Base-by-base conservation (phyloP, 2,113 vertebrate genomes). In the Platycercus adscitus region DNA sequence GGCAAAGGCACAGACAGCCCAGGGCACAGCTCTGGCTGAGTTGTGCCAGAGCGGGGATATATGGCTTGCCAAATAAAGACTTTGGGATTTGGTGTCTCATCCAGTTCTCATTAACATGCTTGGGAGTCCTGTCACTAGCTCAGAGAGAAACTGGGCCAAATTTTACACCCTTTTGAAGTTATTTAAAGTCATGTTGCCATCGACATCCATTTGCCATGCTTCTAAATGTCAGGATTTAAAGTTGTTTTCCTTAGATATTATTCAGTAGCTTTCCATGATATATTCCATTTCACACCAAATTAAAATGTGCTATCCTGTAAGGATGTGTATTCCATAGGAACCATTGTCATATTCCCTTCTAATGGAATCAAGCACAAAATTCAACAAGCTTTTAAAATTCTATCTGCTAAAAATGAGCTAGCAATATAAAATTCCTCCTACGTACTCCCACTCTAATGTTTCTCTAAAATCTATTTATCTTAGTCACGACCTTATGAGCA, bases 401-500 rank as follows among this genome's bases (percentile, higher is more conserved):
- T 96, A 85, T 95, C 96, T 97, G 76, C 95, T 97, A 89, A 80
- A 97, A 96, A 86, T 81, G 76, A 91, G 43, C 77, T 89, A 93
- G 76, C 92, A 83, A 98, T 97, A 97, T 96, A 73, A 97, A 96
- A 98, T 97, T 97, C 97, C 97, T 98, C 97, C 97, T 93, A 98
- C 97, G 55, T 84, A 97, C 97, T 95, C 97, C 98, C 88, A 98
- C 97, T 91, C 72, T 68, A 91, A 56, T 91, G 80, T 95, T 97
- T 97, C 96, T 96, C 35, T 81, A 91, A 96, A 97, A 96, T 96
- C 96, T 98, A 94, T 97, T 98, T 97, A 87, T 98, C 95, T 98
- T 97, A 97, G 97, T 98, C 98, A 98, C 75, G 89, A 98, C 94
- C 96, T 96, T 91, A 90, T 56, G 91, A 95, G 86, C 87, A 97